A percentile compares a stretch with the other conserved stretches of the same genome.
Conservation (phyloP, 23 tunicate species). For the Ascidia mentula region DNA sequence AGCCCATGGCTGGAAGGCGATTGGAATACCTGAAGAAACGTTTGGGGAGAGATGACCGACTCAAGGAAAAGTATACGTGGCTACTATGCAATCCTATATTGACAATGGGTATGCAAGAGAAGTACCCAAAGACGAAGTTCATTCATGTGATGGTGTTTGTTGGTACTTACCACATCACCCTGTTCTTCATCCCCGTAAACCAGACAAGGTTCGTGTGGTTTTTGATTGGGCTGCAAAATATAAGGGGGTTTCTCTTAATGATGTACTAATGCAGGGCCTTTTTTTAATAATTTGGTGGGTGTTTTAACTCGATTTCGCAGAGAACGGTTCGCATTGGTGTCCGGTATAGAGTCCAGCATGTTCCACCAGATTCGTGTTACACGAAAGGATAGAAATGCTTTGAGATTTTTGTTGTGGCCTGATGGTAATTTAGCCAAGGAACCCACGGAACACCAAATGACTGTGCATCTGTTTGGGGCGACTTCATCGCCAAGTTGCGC, state of each 20-base stretch:
- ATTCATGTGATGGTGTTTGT: background rate
- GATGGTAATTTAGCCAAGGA: conserved; percentile 8
- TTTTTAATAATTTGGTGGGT: conserved; percentile 2
- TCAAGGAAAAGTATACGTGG: background rate
- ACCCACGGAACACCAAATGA: conserved; percentile 6
- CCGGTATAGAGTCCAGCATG: conserved; percentile 31
- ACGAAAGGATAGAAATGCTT: background rate
- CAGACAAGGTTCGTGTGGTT: conserved; percentile 14
- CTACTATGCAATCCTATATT: background rate
- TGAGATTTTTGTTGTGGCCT: conserved; percentile 26
- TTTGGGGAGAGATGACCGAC: background rate
- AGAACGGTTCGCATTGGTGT: conserved; percentile 6
- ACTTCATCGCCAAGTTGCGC: conserved; percentile 22
- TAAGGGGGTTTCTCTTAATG: conserved; percentile 11
- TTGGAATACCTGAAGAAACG: background rate
- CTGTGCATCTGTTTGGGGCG: conserved; percentile 20
- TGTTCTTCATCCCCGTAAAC: conserved; percentile 14
- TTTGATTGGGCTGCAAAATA: conserved; percentile 15
- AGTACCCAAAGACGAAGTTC: background rate
- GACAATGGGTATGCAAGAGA: conserved; percentile 8
- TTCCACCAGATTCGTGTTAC: conserved; percentile 25
- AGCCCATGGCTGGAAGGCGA: background rate
- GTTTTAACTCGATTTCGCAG: conserved; percentile 19
- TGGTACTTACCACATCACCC: conserved; percentile 29
- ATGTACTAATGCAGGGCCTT: conserved; percentile 12